Conservation (phyloP, 2,797 vertebrate species). For the Poecilia gillii region DNA sequence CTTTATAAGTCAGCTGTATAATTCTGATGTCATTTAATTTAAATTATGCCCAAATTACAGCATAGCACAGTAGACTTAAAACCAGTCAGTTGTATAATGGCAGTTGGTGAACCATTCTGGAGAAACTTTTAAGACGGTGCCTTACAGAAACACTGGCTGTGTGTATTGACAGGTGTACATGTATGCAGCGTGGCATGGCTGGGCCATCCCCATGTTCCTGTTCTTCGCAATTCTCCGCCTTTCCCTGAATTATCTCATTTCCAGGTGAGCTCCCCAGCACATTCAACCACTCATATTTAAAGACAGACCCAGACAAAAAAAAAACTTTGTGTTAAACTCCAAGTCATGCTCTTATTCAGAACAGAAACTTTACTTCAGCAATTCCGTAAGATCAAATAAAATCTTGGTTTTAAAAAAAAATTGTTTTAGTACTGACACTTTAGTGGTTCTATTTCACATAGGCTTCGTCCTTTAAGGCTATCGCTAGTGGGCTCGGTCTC, state of each 20-base stretch:
- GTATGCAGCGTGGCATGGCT: constrained; percentile 96
- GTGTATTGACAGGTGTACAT: constrained; percentile 88
- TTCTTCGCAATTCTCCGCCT: constrained; percentile 96
- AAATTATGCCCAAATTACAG: not conserved
- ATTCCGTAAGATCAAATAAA: not conserved
- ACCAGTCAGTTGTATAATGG: not conserved
- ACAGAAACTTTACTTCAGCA: not conserved
- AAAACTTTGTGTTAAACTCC: not conserved
- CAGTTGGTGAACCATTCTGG: not conserved
- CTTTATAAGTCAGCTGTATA: no score
- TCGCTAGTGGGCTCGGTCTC: no score
- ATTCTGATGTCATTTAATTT: no score
- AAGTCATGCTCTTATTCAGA: not conserved
- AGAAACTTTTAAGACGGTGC: not conserved
- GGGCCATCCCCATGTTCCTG: constrained; percentile 96
- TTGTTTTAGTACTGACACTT: no score
- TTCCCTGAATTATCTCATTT: constrained; percentile 97
- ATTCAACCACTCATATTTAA: constrained; percentile 6
- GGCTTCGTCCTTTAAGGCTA: no score
- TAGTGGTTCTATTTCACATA: not conserved
- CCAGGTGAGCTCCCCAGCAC: constrained; percentile 56
- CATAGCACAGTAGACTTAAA: not conserved
- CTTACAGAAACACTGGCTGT: not conserved
- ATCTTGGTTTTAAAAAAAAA: not conserved
- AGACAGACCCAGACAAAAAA: not conserved